These are phyloP conservation scores for Drosophila varians DNA, from an alignment of 1,140 invertebrate species.

Conservation along the genomic window DNA sequence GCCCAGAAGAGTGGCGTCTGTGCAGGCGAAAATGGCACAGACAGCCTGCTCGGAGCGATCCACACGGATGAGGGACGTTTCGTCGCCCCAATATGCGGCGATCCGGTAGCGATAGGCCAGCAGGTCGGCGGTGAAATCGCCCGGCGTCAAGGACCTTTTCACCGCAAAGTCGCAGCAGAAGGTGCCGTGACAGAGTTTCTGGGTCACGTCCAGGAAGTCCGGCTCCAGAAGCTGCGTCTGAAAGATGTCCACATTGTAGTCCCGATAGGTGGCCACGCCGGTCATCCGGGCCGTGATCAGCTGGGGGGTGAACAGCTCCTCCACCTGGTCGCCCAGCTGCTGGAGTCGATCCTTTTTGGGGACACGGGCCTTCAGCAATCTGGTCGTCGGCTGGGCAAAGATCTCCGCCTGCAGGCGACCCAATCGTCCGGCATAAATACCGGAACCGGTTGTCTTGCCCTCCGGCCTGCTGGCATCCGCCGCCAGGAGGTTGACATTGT, in stretches of 20 bases:
- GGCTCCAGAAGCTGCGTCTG: slow-evolving; percentile 27
- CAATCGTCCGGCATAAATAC: slow-evolving; percentile 83
- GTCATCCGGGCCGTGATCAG: slow-evolving; percentile 37
- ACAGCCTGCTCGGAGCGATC: slow-evolving; percentile 77
- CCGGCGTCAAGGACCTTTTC: slow-evolving; percentile 7
- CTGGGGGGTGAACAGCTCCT: slow-evolving; percentile 32
- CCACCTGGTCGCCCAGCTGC: slow-evolving; percentile 12
- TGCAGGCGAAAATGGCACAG: slow-evolving; percentile 84
- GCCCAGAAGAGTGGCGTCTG: slow-evolving; percentile 42
- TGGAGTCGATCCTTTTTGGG: slow-evolving; percentile 80
- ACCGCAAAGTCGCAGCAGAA: slow-evolving; percentile 57
- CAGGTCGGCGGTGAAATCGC: neutral
- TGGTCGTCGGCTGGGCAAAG: slow-evolving; percentile 52
- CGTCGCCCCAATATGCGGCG: slow-evolving; percentile 77
- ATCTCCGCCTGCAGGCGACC: slow-evolving; percentile 69
- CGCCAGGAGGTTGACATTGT: slow-evolving; percentile 85
- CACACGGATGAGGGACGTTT: slow-evolving; percentile 59
- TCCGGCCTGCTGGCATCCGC: slow-evolving; percentile 82
- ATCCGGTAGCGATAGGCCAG: slow-evolving; percentile 78
- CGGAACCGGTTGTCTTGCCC: slow-evolving; percentile 79
- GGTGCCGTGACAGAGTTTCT: slow-evolving; percentile 40
- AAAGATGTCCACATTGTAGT: slow-evolving; percentile 73
- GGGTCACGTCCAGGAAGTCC: slow-evolving; percentile 21
- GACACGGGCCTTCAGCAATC: slow-evolving; percentile 55
- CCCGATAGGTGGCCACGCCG: slow-evolving; percentile 47